A percentile compares a stretch with the other conserved stretches of the same genome.
These are phyloP conservation scores for Labeo calbasu DNA, from an alignment of 2,797 vertebrate genomes.

Conservation along the genomic window DNA sequence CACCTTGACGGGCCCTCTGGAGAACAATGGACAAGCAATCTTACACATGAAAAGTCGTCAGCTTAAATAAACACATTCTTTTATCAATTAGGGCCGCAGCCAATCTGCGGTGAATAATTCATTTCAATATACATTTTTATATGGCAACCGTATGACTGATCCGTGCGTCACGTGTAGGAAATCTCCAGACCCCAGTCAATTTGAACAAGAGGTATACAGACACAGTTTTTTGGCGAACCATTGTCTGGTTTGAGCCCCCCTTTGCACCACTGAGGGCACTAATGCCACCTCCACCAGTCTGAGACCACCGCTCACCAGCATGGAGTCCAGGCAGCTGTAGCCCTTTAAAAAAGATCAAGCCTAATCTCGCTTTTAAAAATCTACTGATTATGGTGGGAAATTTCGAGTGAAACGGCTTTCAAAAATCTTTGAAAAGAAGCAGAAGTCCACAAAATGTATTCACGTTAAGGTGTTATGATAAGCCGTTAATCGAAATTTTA, in stretches of 20 bases:
- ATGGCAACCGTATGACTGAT: slow-evolving; percentile 40
- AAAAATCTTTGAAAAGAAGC: background rate
- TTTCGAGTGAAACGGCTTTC: background rate
- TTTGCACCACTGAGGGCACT: slow-evolving; percentile 60
- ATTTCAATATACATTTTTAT: slow-evolving; percentile 47
- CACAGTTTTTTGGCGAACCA: slow-evolving; percentile 62
- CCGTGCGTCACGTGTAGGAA: slow-evolving; percentile 34
- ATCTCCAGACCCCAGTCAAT: slow-evolving; percentile 50
- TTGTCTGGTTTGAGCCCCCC: slow-evolving; percentile 65
- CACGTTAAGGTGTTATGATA: background rate
- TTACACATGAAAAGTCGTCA: slow-evolving; percentile 30
- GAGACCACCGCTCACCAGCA: slow-evolving; percentile 59
- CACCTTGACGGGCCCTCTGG: slow-evolving; percentile 56
- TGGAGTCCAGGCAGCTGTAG: slow-evolving; percentile 61
- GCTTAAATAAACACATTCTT: slow-evolving; percentile 39
- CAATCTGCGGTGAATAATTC: slow-evolving; percentile 38
- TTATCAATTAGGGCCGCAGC: slow-evolving; percentile 47
- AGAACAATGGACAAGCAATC: slow-evolving; percentile 30
- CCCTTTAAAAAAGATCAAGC: slow-evolving; percentile 26
- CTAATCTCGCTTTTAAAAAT: slow-evolving; percentile 17
- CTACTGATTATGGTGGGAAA: slow-evolving; percentile 16
- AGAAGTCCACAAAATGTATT: background rate
- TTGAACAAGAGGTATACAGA: slow-evolving; percentile 57
- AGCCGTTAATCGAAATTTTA: background rate
- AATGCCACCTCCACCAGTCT: slow-evolving; percentile 61